Evolutionary conservation across 2,888 invertebrate species (phyloP).

Genomic region (Ctena decussata): DNA sequence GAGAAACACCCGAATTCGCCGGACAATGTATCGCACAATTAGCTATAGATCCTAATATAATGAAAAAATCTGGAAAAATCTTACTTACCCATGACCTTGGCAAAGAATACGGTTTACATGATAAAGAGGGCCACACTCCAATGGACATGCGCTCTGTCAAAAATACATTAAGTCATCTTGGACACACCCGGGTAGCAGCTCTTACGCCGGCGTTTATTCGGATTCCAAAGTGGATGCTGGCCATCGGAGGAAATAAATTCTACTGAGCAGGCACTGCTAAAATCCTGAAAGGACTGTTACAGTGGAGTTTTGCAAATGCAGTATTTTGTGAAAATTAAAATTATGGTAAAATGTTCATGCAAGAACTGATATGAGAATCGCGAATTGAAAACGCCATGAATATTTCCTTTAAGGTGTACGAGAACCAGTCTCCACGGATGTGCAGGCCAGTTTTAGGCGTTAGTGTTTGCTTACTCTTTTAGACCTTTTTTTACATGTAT

Average conservation of each 20-base stretch:
- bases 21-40: conserved; percentile 77
- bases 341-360: too few relatives aligned
- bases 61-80: conserved; percentile 85
- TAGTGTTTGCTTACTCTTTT: too few relatives aligned
- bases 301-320: too few relatives aligned
- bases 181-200: conserved; percentile 22
- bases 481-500: too few relatives aligned
- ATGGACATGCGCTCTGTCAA: conserved; percentile 38
- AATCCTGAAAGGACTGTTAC: too few relatives aligned
- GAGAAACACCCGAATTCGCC: conserved; percentile 78
- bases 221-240: conserved; percentile 47
- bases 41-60: conserved; percentile 80
- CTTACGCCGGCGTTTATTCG: conserved; percentile 46
- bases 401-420: too few relatives aligned
- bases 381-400: too few relatives aligned
- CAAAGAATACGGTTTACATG: conserved; percentile 85
- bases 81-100: conserved; percentile 85
- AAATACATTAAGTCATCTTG: not conserved
- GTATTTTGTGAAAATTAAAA: too few relatives aligned
- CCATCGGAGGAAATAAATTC: conserved; percentile 44
- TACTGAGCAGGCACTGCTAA: not conserved
- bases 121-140: conserved; percentile 83
- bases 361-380: too few relatives aligned
- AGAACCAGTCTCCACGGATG: too few relatives aligned
- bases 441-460: too few relatives aligned